Base-by-base conservation (phyloP, 2,888 invertebrate species). In the Punctoribates punctum region DNA sequence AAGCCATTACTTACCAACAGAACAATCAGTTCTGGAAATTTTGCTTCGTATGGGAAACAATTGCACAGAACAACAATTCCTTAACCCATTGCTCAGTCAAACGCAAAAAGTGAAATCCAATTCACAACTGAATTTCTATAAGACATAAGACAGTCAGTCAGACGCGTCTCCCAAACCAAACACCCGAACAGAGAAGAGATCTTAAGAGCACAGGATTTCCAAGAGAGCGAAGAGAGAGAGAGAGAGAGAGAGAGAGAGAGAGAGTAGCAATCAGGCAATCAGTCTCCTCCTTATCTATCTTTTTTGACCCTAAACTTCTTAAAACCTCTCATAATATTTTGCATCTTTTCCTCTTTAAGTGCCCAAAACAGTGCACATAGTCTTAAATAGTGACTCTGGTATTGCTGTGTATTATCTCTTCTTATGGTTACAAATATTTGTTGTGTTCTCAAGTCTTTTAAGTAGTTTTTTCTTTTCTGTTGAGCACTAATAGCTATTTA, bases 371-470 rank as follows among this genome's bases (percentile, higher is more conserved):
- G n/a, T n/a, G n/a, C n/a, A n/a, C n/a, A n/a, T n/a, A n/a, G n/a
- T n/a, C n/a, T n/a, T n/a, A n/a, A n/a, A 60, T 20, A 60, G 8
- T 60, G 20, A 60, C 60, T 60, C 11, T n/a, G 5, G 6, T 23
- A 27, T 20, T 23, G 20, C 20, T 23, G 8, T 60, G 17, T 60
- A 25, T 54, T 54, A 54, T 54, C 54, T 54, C 54, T 20, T 54
- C 54, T 42, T 42, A 51, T 51, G 51, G 25, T 60, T 60, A 60
- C 60, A 60, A 60, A 60, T 60, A 60, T 60, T 60, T 60, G 60
- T 25, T 60, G 17, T 60, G 20, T 60, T 60, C 15, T 23, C 9
- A 60, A n/a, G n/a, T 13, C 15, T n/a, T n/a, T 51, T n/a, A 51
- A 51, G 17, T 11, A 51, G 4, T n/a, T 51, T 51, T 51, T 51